Base-by-base conservation (phyloP, 2,888 invertebrate species). In the Ormia ochracea region DNA sequence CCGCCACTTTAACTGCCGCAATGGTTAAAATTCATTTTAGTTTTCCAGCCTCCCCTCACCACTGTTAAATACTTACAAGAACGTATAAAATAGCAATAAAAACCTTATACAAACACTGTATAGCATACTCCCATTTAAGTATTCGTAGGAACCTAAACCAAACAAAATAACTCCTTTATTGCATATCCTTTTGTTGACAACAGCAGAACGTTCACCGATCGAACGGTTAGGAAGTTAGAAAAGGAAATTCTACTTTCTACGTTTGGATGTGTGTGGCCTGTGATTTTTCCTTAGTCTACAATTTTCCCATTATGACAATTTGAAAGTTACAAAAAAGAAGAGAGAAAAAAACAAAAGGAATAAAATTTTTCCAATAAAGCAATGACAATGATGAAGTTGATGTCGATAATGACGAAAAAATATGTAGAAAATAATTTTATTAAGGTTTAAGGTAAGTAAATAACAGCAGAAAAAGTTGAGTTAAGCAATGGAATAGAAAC, bases 381-480 rank as follows among this genome's bases (percentile, higher is more conserved):
- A 52, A 59, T 41, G 59, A 33, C 36, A 50, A 68, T 63, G 66
- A 58, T 26, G 48, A 68, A 54, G 77, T 65, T 58, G 33, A 63
- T 69, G 63, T 19, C 45, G 70, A 59, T 66, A 54, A 52, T 56
- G 68, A 69, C 31, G 63, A 41, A 66, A 69, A 54, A 74, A 31
- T 56, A 77, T 81, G 69, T 68, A 59, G 65, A 78, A 65, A 66
- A 78, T 78, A 74, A 81, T 74, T 58, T 72, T 76, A 80, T 80
- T 80, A 76, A 80, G 76, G 76, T 80, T 80, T 80, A 76, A 80
- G 76, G 76, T 80, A 80, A 76, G 76, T 72, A 80, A 80, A 80
- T 80, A 76, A 70, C 75, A 66, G 69, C 43, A 59, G 54, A 75
- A 65, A 61, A 61, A 80, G 72, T 79, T 75, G 79, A 68, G 76